Conservation (phyloP, 2,888 invertebrate genomes). For the Noctuana brunneofusca region DNA sequence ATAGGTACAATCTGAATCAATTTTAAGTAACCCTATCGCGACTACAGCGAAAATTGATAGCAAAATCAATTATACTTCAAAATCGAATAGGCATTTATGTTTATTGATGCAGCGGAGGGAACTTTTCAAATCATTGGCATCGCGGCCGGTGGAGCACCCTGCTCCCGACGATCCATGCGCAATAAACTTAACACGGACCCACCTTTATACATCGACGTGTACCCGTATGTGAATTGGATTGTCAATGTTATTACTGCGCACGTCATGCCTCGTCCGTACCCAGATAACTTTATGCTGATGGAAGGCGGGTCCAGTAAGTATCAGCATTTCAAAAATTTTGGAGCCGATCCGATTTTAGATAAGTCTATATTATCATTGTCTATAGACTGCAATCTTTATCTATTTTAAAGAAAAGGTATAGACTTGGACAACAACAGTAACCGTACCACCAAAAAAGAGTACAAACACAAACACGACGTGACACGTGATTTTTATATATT, state of each 20-base stretch:
- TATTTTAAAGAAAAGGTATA: too few relatives aligned
- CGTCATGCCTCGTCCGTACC: conserved; percentile 61
- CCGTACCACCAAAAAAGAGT: too few relatives aligned
- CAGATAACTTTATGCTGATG: conserved; percentile 56
- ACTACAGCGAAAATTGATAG: conserved; percentile 40
- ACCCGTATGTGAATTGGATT: conserved; percentile 68
- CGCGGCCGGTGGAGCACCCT: conserved; percentile 59
- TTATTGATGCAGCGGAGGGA: conserved; percentile 56
- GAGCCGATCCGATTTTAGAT: too few relatives aligned
- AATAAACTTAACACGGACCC: conserved; percentile 60
- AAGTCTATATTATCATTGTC: too few relatives aligned
- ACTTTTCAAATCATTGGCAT: conserved; percentile 65
- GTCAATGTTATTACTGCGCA: conserved; percentile 65
- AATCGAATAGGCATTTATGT: conserved; percentile 46
- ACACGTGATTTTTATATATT: too few relatives aligned
- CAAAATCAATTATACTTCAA: conserved; percentile 55
- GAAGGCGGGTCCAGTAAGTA: conserved; percentile 54
- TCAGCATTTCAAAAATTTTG: background rate
- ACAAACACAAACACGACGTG: too few relatives aligned
- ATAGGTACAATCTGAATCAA: too few relatives aligned
- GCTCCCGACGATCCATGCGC: conserved; percentile 57
- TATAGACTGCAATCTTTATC: too few relatives aligned
- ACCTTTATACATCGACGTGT: conserved; percentile 68
- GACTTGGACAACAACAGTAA: too few relatives aligned
- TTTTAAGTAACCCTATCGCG: background rate